Base-by-base conservation (phyloP, 1,140 invertebrate genomes). In the Brachionus calyciflorus region DNA sequence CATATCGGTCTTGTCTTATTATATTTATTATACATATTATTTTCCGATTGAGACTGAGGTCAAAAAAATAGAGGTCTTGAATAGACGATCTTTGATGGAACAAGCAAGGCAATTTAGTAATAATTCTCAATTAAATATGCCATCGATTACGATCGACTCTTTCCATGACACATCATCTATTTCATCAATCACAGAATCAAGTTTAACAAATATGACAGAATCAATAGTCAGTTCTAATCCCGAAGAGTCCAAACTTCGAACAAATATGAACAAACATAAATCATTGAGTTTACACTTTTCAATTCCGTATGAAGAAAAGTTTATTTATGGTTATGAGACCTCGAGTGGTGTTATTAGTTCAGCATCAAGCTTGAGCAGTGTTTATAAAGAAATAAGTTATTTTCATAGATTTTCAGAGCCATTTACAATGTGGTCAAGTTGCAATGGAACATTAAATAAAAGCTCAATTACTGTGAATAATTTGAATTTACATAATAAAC, bases 331-430 rank as follows among this genome's bases (percentile, higher is more conserved):
- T 44, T 65, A 65, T 44, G 60, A 65, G 14, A 65, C 60, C 2
- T 65, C 60, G 1, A 65, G 60, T 24, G 60, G 40, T 44, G 40
- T 65, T n/a, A 65, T 44, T 5, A 65, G 60, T 17, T 65, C 60
- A 44, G 37, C 37, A 26, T 44, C 60, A 24, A 65, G 60, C 12
- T 41, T 65, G 4, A 65, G 60, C 40, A 65, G 60, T 44, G 30
- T 65, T 44, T 65, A 65, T 44, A 65, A 65, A 65, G 60, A 65
- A 10, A 30, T 65, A 0, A 65, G 37, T 14, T 41, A 65, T 65
- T 65, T 65, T 26, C 24, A 65, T 21, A 19, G n/a, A 0, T 44
- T 65, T 44, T 24, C 33, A 3, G 60, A 65, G 21, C 60, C 60
- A 40, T 44, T 41, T 65, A 44, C 40, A 26, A 10, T 65, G 12